Percentiles rank a stretch among this genome's conserved stretches.
These are phyloP conservation scores for Actenoides hombroni DNA, from an alignment of 2,113 vertebrate genomes.

Conservation along the genomic window DNA sequence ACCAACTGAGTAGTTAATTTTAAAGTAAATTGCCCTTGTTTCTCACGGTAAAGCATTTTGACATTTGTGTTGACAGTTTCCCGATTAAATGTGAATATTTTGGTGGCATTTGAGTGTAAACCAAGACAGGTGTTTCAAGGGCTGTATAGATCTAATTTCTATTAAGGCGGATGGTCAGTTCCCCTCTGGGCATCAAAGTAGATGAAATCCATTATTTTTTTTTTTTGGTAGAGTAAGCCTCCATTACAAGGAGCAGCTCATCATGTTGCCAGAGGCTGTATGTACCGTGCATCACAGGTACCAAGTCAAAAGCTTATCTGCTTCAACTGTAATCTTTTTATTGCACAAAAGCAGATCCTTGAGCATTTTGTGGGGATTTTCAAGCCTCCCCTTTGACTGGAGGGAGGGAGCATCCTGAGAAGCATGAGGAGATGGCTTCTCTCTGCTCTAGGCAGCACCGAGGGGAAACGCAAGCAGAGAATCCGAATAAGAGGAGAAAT, in stretches of 20 bases:
- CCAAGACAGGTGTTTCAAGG: conserved; percentile 4
- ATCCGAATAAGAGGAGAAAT: not conserved
- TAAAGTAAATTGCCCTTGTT: conserved; percentile 40
- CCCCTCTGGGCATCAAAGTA: not conserved
- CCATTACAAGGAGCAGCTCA: not conserved
- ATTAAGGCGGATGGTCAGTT: not conserved
- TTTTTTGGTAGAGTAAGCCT: not conserved
- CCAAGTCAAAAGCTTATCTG: not conserved
- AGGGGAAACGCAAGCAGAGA: not conserved
- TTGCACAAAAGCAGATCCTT: conserved; percentile 8
- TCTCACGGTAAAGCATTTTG: not conserved
- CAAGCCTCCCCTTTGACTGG: not conserved
- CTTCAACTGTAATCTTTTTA: not conserved
- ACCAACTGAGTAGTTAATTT: conserved; percentile 37
- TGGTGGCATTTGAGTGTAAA: conserved; percentile 9
- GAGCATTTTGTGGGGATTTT: not conserved
- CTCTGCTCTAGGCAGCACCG: not conserved
- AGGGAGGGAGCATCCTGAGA: not conserved
- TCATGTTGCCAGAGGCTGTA: not conserved
- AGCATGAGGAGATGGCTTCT: not conserved
- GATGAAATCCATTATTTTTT: conserved; percentile 6
- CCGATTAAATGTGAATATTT: conserved; percentile 12
- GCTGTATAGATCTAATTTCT: not conserved
- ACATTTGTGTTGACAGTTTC: conserved; percentile 25
- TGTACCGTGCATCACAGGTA: not conserved